These are phyloP conservation scores for Archilochus colubris DNA, from an alignment of 2,113 vertebrate genomes.

Conservation along the genomic window DNA sequence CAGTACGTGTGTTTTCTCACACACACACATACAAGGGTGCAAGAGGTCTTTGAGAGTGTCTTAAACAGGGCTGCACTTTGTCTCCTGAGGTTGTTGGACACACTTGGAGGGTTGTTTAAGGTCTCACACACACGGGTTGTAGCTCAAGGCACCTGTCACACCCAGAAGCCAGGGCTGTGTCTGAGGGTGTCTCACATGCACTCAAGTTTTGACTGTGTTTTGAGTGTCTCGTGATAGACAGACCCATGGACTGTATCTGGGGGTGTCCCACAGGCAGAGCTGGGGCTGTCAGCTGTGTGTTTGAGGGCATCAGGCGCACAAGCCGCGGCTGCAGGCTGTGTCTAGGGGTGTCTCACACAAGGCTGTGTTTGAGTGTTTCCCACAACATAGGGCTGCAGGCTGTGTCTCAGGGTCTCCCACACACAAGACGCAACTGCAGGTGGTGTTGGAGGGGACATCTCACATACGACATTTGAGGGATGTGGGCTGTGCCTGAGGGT, in stretches of 20 bases:
- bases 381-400: no score
- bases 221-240: no score
- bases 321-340: neutral
- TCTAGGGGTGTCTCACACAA: no score
- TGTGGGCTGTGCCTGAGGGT: no score
- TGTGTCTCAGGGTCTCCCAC: neutral
- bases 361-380: neutral
- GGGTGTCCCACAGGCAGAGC: neutral
- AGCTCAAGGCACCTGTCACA: neutral
- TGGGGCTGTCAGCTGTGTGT: neutral
- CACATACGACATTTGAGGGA: no score
- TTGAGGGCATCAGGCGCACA: neutral
- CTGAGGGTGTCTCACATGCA: neutral
- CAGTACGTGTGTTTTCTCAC: rapidly evolving
- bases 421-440: no score
- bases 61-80: neutral
- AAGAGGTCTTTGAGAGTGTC: neutral
- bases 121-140: neutral
- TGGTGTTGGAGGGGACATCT: no score
- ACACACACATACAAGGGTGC: neutral
- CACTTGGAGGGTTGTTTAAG: neutral
- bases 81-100: neutral
- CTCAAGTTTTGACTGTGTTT: neutral
- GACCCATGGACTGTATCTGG: neutral
- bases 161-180: neutral